phyloP scores from a whole-genome alignment of 53 echinoderm and acorn worm species.

The Echinarachnius parma region DNA sequence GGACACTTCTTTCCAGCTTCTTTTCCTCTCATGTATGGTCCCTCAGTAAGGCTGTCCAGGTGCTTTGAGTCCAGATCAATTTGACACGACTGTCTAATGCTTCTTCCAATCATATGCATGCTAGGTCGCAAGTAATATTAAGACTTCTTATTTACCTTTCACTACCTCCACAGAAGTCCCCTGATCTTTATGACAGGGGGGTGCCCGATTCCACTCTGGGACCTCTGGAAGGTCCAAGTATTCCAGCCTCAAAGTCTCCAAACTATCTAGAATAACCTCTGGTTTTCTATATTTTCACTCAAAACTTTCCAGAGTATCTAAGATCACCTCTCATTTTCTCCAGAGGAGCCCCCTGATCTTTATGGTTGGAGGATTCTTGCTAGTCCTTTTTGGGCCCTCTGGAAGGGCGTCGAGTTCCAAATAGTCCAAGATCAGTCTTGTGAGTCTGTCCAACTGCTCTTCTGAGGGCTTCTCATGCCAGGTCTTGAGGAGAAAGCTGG shows the following conservation, averaged over 20 bases:
- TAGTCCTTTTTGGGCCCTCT: constrained; percentile 33
- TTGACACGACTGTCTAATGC: too few relatives aligned
- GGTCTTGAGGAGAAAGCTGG: constrained; percentile 65
- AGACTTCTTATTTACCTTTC: background rate
- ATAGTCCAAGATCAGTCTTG: constrained; percentile 63
- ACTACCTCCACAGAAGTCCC: constrained; percentile 33
- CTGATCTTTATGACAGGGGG: constrained; percentile 35
- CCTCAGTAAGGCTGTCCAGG: too few relatives aligned
- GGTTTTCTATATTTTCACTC: too few relatives aligned
- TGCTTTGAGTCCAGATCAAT: too few relatives aligned
- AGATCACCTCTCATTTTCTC: constrained; percentile 2
- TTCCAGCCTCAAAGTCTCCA: too few relatives aligned
- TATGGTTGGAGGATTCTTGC: constrained; percentile 53
- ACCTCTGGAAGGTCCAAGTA: constrained; percentile 49
- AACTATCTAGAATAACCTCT: too few relatives aligned
- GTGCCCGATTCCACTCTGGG: constrained; percentile 27
- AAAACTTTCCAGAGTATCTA: too few relatives aligned
- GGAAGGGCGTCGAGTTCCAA: constrained; percentile 55
- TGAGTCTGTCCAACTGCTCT: constrained; percentile 55
- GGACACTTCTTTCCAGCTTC: too few relatives aligned
- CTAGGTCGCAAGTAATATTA: too few relatives aligned
- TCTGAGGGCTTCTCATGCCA: constrained; percentile 68
- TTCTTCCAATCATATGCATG: too few relatives aligned
- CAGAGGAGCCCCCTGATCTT: background rate
- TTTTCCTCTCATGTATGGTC: too few relatives aligned